Conservation (phyloP, 2,797 vertebrate species). For the Rhabdomys pumilio region DNA sequence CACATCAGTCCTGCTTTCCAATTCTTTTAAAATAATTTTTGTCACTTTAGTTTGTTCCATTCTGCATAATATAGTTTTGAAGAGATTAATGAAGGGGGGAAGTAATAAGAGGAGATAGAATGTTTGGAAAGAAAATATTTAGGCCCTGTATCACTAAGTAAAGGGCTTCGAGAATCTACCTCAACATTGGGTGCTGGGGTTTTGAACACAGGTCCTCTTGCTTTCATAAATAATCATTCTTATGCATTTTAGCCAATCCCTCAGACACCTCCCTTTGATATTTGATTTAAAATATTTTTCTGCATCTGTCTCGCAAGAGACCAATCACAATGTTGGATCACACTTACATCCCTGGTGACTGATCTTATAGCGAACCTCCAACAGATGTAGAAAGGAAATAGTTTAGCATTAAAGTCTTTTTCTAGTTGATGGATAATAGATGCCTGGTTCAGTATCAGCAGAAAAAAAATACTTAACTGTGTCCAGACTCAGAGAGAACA, state of each 20-base stretch:
- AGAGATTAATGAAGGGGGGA: neutral
- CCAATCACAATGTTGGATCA: neutral
- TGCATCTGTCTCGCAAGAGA: neutral
- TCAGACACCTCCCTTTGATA: neutral
- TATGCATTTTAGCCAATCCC: neutral
- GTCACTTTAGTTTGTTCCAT: neutral
- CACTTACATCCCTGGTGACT: neutral
- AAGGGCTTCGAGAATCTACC: neutral
- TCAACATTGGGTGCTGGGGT: neutral
- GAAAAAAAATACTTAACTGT: neutral
- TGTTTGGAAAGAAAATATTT: neutral
- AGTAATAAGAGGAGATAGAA: neutral
- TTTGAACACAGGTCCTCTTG: neutral
- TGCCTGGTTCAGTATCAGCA: neutral
- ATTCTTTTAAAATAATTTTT: neutral
- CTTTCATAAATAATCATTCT: neutral
- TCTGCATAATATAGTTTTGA: neutral
- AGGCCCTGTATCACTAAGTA: neutral
- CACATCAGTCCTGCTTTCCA: neutral
- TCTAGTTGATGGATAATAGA: neutral
- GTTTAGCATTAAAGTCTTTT: neutral
- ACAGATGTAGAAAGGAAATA: neutral
- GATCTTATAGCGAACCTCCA: neutral
- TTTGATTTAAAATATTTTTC: constrained; percentile 23
- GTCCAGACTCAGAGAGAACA: neutral